phyloP scores from a whole-genome alignment of 2,888 invertebrate species.

The Syrista parreyssii region DNA sequence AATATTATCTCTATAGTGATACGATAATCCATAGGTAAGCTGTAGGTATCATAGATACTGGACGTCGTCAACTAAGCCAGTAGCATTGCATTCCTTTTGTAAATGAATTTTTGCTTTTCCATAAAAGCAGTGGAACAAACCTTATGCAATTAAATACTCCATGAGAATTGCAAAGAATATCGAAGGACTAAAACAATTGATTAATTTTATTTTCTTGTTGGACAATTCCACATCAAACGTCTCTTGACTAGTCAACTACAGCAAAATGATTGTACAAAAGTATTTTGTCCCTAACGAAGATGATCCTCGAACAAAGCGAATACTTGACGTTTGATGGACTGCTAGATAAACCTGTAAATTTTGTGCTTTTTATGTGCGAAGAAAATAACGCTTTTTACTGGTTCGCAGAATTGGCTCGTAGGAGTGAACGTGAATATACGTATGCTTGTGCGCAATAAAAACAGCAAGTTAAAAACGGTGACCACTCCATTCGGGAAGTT shows the following conservation, averaged over 20 bases:
- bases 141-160: neutral
- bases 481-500: conserved; percentile 11
- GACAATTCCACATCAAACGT: neutral
- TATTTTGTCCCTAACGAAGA: neutral
- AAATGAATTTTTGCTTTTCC: neutral
- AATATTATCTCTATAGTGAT: neutral
- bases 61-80: neutral
- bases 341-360: neutral
- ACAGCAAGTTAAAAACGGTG: conserved; percentile 16
- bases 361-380: neutral
- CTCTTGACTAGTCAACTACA: neutral
- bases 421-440: neutral
- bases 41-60: neutral
- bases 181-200: neutral
- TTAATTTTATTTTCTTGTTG: neutral
- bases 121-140: neutral
- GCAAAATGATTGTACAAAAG: neutral
- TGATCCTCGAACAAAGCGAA: too few species aligned
- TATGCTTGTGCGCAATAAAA: conserved; percentile 34
- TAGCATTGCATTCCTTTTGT: neutral
- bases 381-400: neutral
- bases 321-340: neutral
- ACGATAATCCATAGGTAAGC: neutral
- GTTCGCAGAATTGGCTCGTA: neutral
- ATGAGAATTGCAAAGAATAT: neutral